Evolutionary conservation across 2,888 invertebrate genomes (phyloP), one percentile per base, ranked within the genome.

Genomic region (Priocnemis perturbator): DNA sequence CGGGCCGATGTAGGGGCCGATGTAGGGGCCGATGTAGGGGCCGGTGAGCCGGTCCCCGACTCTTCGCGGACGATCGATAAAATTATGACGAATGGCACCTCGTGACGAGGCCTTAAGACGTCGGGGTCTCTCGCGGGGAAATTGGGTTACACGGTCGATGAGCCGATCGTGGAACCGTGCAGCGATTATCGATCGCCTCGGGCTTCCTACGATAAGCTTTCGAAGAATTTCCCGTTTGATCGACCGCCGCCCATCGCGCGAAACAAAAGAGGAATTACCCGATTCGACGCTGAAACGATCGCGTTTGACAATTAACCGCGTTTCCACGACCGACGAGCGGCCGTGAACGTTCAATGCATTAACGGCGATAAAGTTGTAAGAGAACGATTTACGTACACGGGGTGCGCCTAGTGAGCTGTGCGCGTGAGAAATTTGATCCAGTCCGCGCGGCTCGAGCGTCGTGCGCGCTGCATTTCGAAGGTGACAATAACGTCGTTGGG

Each of bases 81-180:
- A 81, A 81, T 81, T 81, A 70, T 77, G 81, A 79, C 79, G 82
- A 81, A 82, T 76, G 81, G 78, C 73, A 71, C 70, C 70, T 71
- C 82, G 76, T 77, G 82, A 81, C 79, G 79, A 75, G 69, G 71
- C 69, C 73, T 70, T 47, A 68, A 73, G 73, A 71, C 68, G 67
- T 69, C 71, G 68, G 68, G 70, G 64, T 72, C 66, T 77, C 60
- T 71, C 71, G 58, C 59, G 52, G 69, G 60, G 73, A 71, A 77
- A 76, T 78, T 76, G 68, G 79, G 81, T 80, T 79, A 80, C 73
- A 79, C 68, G 76, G 73, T 75, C 69, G 78, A 60, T 65, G 70
- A 80, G 73, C 63, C 73, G 56, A 69, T 67, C 71, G 62, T 63
- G 71, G 55, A 56, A 67, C 48, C 64, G 53, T 45, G 20, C 21